These are phyloP conservation scores for Passer domesticus DNA, from an alignment of 2,113 vertebrate species.

Conservation along the genomic window DNA sequence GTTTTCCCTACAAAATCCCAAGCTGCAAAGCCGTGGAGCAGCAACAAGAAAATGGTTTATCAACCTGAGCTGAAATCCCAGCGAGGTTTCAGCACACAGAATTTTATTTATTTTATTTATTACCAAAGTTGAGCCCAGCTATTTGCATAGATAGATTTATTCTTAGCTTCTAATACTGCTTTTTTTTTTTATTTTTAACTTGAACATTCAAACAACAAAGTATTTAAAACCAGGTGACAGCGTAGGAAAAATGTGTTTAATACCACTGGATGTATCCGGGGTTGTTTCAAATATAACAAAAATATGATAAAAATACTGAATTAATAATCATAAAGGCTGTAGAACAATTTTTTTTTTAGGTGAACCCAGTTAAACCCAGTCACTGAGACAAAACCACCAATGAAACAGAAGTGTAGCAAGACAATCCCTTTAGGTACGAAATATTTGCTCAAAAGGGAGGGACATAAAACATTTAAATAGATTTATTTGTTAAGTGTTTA, in stretches of 20 bases:
- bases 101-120: background rate
- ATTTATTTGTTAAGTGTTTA: conserved; percentile 43
- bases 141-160: conserved; percentile 7
- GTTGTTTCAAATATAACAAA: background rate
- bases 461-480: conserved; percentile 27
- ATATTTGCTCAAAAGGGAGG: conserved; percentile 5
- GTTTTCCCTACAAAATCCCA: background rate
- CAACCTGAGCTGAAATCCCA: background rate
- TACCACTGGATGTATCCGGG: background rate
- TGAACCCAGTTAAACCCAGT: background rate
- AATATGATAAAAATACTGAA: background rate
- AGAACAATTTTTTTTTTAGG: background rate
- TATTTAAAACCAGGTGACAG: background rate
- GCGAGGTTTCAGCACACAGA: background rate
- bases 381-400: background rate
- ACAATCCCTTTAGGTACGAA: background rate
- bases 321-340: background rate
- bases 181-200: background rate
- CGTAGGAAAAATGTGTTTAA: background rate
- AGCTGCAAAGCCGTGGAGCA: background rate
- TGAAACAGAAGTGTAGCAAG: background rate
- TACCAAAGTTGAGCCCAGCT: background rate
- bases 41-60: background rate
- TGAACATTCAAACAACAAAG: background rate
- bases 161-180: background rate